Conservation (phyloP, 2,888 invertebrate species). For the Elgonia sp. region DNA sequence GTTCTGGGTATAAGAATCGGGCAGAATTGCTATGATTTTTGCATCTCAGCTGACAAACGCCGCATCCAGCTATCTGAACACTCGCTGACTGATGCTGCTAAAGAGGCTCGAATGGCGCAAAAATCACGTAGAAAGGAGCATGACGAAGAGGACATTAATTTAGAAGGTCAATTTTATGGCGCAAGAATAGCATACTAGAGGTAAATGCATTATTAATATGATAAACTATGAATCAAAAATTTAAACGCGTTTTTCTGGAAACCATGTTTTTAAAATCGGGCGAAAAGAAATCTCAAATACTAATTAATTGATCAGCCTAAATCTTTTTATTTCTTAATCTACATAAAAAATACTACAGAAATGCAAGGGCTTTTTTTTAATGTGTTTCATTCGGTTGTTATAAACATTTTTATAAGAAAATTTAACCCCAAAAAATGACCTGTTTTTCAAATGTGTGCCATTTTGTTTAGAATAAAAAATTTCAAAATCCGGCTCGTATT, state of each 20-base stretch:
- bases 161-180: no score
- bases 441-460: slow-evolving; percentile 45
- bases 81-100: slow-evolving; percentile 9
- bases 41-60: slow-evolving; percentile 39
- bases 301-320: slow-evolving; percentile 16
- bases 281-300: slow-evolving; percentile 34
- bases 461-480: slow-evolving; percentile 41
- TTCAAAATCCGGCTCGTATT: slow-evolving; percentile 34
- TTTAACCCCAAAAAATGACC: slow-evolving; percentile 41
- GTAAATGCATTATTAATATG: no score
- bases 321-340: slow-evolving; percentile 5
- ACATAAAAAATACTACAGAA: slow-evolving; percentile 29
- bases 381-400: slow-evolving; percentile 38
- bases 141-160: no score
- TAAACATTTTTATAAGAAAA: slow-evolving; percentile 30
- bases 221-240: no score
- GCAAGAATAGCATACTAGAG: no score
- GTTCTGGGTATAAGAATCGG: slow-evolving; percentile 19
- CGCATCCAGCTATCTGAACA: slow-evolving; percentile 26
- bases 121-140: no score
- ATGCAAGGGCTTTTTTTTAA: slow-evolving; percentile 38
- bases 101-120: neutral
- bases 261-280: no score
- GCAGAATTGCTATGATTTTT: slow-evolving; percentile 49
- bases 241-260: no score